phyloP scores from a whole-genome alignment of 1,140 invertebrate genomes.

The Bemisia tabaci region DNA sequence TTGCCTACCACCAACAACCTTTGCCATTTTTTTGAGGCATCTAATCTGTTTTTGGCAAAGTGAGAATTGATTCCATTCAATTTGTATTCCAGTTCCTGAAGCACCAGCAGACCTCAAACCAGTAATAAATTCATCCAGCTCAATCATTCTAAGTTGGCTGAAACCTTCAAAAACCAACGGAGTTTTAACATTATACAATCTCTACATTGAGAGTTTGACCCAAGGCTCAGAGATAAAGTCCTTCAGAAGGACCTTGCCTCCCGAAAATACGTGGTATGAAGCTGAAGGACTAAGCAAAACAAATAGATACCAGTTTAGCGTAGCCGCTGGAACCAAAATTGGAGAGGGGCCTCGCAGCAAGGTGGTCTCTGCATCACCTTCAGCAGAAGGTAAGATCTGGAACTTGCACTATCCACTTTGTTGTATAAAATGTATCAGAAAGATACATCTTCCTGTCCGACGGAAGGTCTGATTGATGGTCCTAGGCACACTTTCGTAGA shows the following conservation, averaged over 20 bases:
- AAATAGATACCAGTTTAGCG: conserved; percentile 52
- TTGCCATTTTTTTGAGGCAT: no score
- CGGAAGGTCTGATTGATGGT: no score
- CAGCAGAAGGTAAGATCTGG: conserved; percentile 48
- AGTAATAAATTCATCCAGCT: conserved; percentile 55
- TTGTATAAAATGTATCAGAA: no score
- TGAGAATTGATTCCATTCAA: no score
- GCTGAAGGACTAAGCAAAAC: conserved; percentile 47
- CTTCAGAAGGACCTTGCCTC: conserved; percentile 15
- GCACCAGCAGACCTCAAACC: conserved; percentile 71
- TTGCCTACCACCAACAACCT: no score
- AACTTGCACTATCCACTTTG: no score
- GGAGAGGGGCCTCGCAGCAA: conserved; percentile 58
- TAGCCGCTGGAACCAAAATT: conserved; percentile 59
- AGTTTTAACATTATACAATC: conserved; percentile 61
- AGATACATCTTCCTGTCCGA: no score
- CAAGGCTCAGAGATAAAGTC: not conserved
- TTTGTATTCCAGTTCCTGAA: conserved; percentile 52
- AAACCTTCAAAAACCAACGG: conserved; percentile 65
- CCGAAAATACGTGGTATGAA: conserved; percentile 11
- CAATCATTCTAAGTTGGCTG: conserved; percentile 71
- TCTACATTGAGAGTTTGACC: conserved; percentile 41
- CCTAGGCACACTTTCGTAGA: no score
- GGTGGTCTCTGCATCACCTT: conserved; percentile 50
- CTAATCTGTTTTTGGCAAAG: no score